Conservation (phyloP, 1,140 invertebrate genomes). For the Chironomus tepperi region DNA sequence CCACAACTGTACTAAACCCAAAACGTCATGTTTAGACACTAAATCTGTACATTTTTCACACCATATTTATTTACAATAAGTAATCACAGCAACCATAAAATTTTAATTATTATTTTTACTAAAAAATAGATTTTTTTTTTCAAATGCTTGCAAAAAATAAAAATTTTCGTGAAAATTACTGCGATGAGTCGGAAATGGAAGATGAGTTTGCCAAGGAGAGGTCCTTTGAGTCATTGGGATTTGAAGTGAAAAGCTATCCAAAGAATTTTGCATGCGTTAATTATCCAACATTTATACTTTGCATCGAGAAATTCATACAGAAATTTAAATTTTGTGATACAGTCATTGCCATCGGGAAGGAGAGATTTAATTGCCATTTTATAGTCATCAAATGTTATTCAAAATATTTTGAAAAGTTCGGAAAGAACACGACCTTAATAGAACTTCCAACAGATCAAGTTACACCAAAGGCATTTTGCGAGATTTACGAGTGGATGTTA, state of each 20-base stretch:
- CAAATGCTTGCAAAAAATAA: too few species aligned
- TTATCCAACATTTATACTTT: background rate
- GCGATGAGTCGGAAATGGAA: too few species aligned
- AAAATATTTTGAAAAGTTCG: background rate
- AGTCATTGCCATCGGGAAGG: background rate
- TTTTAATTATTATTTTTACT: too few species aligned
- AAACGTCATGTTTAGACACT: too few species aligned
- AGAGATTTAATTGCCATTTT: background rate
- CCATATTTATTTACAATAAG: too few species aligned
- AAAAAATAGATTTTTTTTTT: too few species aligned
- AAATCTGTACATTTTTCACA: too few species aligned
- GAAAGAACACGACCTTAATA: background rate
- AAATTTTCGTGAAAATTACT: too few species aligned
- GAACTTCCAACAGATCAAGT: background rate
- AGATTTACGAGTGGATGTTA: slow-evolving; percentile 8
- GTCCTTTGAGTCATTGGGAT: background rate
- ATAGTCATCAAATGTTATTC: slow-evolving; percentile 1
- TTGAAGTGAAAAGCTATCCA: background rate
- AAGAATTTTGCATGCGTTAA: background rate
- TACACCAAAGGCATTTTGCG: background rate
- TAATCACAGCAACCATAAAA: too few species aligned
- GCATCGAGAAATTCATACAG: background rate
- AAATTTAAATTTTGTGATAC: background rate
- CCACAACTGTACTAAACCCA: too few species aligned
- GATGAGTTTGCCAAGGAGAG: background rate